These are phyloP conservation scores for Podarcis cretensis DNA, from an alignment of 2,113 vertebrate species.

Conservation along the genomic window DNA sequence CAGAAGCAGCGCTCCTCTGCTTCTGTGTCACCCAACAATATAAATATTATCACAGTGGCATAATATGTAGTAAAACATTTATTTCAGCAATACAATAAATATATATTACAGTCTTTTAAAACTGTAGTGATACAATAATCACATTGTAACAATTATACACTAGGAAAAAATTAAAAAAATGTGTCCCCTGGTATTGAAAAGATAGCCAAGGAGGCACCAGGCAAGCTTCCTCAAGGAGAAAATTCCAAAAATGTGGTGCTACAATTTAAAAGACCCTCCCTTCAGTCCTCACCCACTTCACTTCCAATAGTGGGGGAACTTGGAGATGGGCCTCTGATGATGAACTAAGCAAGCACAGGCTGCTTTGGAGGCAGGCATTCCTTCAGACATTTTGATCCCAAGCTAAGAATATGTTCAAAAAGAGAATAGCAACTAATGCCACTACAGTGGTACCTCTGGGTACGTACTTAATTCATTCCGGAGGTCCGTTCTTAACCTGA, in stretches of 20 bases:
- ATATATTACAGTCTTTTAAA: too few relatives aligned
- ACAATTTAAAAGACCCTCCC: neutral
- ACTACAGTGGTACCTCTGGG: neutral
- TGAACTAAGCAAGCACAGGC: neutral
- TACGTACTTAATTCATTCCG: too few relatives aligned
- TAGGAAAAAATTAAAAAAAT: neutral
- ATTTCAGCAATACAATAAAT: too few relatives aligned
- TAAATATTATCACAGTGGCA: too few relatives aligned
- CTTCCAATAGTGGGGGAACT: neutral
- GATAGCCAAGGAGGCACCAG: neutral
- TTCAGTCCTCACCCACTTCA: neutral
- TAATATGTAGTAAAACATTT: too few relatives aligned
- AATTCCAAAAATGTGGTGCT: neutral
- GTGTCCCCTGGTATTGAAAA: neutral
- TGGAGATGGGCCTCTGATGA: neutral
- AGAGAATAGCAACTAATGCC: neutral
- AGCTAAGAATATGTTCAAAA: neutral
- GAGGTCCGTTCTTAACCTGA: too few relatives aligned
- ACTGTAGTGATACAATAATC: too few relatives aligned
- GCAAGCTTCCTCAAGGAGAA: neutral
- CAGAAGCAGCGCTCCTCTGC: too few relatives aligned
- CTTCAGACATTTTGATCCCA: neutral
- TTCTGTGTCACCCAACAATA: too few relatives aligned
- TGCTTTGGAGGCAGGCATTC: neutral
- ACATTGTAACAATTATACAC: too few relatives aligned